A percentile compares a stretch with the other conserved stretches of the same genome.
Conservation (phyloP, 2,888 invertebrate genomes). For the Dicyrtoma fusca region DNA sequence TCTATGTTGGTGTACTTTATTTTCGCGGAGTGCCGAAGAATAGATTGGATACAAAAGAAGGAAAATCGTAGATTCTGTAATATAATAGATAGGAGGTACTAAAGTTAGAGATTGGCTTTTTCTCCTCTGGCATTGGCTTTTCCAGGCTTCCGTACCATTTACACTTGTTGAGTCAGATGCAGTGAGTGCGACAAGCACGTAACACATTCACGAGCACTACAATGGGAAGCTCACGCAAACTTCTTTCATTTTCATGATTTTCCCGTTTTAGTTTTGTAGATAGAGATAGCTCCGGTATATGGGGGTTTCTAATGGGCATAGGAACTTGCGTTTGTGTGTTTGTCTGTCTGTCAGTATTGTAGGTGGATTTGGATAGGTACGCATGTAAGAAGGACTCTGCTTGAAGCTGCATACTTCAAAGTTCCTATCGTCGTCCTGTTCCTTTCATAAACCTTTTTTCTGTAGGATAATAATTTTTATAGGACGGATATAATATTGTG, state of each 20-base stretch:
- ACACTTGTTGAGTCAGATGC: conserved; percentile 36
- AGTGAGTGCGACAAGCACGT: conserved; percentile 20
- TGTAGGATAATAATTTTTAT: too few relatives aligned
- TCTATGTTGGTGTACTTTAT: too few relatives aligned
- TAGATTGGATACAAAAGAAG: too few relatives aligned
- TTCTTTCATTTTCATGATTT: conserved; percentile 35
- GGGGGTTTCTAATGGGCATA: too few relatives aligned
- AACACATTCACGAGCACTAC: background rate
- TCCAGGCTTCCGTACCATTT: conserved; percentile 21
- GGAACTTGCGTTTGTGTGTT: too few relatives aligned
- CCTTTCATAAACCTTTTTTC: conserved; percentile 5
- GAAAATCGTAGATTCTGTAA: conserved; percentile 3
- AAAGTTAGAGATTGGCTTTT: background rate
- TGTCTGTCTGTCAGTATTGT: too few relatives aligned
- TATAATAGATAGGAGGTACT: background rate
- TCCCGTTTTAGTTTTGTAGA: conserved; percentile 28
- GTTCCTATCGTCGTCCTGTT: background rate
- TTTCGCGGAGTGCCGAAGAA: too few relatives aligned
- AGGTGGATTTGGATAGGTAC: too few relatives aligned
- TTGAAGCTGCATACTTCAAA: background rate
- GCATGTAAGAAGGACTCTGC: too few relatives aligned
- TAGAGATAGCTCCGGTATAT: too few relatives aligned
- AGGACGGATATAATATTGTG: too few relatives aligned
- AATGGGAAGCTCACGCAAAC: conserved; percentile 25
- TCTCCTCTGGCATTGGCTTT: background rate